A percentile compares a stretch with the other conserved stretches of the same genome.
These are phyloP conservation scores for Achlya flavicornis DNA, from an alignment of 2,888 invertebrate species.

Conservation along the genomic window DNA sequence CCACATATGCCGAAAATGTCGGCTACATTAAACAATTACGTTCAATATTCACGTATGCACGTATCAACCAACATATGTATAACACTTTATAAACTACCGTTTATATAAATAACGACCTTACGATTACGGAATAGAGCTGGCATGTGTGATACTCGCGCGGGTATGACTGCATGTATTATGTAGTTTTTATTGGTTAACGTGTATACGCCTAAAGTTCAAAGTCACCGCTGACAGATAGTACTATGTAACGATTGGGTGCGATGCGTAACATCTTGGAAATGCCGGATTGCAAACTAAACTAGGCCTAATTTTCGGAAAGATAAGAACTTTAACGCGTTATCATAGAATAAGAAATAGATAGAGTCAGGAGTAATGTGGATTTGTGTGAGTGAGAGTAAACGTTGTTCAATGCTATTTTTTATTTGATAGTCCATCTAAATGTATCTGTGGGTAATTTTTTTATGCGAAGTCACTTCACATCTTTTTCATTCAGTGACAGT, in stretches of 20 bases:
- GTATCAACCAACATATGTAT: constrained; percentile 19
- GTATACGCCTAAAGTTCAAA: constrained; percentile 64
- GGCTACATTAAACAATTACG: constrained; percentile 71
- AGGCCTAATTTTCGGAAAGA: background rate
- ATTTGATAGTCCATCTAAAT: no score
- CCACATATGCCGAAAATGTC: constrained; percentile 9
- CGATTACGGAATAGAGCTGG: constrained; percentile 15
- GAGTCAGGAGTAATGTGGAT: no score
- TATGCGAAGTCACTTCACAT: no score
- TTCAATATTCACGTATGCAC: constrained; percentile 61
- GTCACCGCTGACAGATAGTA: constrained; percentile 60
- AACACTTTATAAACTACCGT: constrained; percentile 14
- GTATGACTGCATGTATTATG: constrained; percentile 12
- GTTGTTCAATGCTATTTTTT: no score
- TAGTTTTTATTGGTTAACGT: constrained; percentile 34
- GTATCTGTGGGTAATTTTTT: no score
- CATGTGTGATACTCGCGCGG: constrained; percentile 10
- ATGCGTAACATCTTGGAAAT: constrained; percentile 22
- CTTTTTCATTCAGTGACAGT: no score
- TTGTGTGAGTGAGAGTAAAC: no score
- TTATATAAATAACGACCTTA: constrained; percentile 26
- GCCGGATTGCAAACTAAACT: constrained; percentile 1
- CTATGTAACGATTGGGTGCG: constrained; percentile 31
- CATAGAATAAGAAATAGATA: no score
- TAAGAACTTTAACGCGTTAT: background rate